Evolutionary conservation across 2,113 vertebrate genomes (phyloP).

Genomic region (Ceratotherium simum): DNA sequence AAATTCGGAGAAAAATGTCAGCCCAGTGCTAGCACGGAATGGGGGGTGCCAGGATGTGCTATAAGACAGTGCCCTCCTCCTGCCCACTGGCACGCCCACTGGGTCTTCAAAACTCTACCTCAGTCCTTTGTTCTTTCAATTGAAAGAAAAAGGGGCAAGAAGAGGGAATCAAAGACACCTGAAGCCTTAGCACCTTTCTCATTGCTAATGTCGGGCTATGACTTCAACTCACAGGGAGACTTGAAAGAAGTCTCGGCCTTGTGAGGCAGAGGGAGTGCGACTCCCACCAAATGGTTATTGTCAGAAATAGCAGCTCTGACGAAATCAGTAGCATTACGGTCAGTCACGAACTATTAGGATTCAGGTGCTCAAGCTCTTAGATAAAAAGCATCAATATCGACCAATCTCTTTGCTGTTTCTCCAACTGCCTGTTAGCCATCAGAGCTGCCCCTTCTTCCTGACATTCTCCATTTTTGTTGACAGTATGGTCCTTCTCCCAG

Average conservation of each 20-base stretch:
- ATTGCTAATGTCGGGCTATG: background rate
- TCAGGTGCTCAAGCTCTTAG: background rate
- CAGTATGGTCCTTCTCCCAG: background rate
- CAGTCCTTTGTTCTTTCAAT: background rate
- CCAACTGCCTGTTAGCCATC: background rate
- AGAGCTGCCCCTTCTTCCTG: background rate
- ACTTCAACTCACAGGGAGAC: background rate
- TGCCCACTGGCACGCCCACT: accelerated
- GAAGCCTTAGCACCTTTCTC: background rate
- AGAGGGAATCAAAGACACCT: background rate
- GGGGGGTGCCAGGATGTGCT: too few relatives aligned
- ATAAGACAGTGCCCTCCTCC: background rate
- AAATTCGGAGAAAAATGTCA: background rate
- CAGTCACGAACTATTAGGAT: too few relatives aligned
- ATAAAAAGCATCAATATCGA: background rate
- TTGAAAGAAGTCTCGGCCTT: background rate
- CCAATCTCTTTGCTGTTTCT: background rate
- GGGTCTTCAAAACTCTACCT: background rate
- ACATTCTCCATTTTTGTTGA: background rate
- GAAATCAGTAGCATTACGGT: background rate
- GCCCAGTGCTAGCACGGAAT: too few relatives aligned
- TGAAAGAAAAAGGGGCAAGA: background rate
- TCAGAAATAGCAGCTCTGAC: background rate
- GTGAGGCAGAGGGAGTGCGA: background rate
- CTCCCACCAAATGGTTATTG: too few relatives aligned